Evolutionary conservation across 1,140 invertebrate genomes (phyloP).

Genomic region (Apis cerana): DNA sequence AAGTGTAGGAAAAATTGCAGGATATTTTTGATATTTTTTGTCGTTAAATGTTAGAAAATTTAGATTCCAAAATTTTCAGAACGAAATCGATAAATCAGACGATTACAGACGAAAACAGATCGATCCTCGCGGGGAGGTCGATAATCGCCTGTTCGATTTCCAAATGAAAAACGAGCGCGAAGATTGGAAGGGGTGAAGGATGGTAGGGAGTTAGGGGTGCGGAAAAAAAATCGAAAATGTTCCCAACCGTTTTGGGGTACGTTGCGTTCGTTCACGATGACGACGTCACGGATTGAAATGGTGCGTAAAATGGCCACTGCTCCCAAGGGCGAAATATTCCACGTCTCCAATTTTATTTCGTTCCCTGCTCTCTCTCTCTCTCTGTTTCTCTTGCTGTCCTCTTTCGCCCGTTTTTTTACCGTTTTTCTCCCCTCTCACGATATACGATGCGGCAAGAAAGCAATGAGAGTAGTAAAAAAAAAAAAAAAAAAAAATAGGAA

Average conservation of each 20-base stretch:
- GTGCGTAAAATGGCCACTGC: conserved; percentile 76
- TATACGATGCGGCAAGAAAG: too few relatives aligned
- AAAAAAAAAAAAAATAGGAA: too few relatives aligned
- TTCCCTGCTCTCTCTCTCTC: conserved; percentile 11
- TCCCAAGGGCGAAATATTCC: conserved; percentile 73
- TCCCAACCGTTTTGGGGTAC: conserved; percentile 22
- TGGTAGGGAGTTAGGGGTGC: conserved; percentile 13
- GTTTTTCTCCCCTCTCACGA: background rate
- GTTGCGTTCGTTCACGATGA: conserved; percentile 65
- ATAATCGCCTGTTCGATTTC: conserved; percentile 61
- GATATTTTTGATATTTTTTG: too few relatives aligned
- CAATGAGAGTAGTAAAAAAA: too few relatives aligned
- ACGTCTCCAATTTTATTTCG: conserved; percentile 65
- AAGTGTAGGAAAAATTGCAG: too few relatives aligned
- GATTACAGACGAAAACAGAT: background rate
- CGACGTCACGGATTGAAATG: conserved; percentile 77
- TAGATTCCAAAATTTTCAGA: too few relatives aligned
- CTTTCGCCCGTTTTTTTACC: background rate
- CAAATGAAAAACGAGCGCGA: conserved; percentile 21
- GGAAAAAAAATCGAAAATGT: conserved; percentile 48
- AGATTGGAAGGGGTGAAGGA: conserved; percentile 12
- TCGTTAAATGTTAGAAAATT: too few relatives aligned
- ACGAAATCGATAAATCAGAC: background rate
- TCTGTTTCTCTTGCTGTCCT: conserved; percentile 1
- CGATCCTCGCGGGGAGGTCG: conserved; percentile 23